phyloP scores from a whole-genome alignment of 2,888 invertebrate genomes.

The Seira sanloemensis region DNA sequence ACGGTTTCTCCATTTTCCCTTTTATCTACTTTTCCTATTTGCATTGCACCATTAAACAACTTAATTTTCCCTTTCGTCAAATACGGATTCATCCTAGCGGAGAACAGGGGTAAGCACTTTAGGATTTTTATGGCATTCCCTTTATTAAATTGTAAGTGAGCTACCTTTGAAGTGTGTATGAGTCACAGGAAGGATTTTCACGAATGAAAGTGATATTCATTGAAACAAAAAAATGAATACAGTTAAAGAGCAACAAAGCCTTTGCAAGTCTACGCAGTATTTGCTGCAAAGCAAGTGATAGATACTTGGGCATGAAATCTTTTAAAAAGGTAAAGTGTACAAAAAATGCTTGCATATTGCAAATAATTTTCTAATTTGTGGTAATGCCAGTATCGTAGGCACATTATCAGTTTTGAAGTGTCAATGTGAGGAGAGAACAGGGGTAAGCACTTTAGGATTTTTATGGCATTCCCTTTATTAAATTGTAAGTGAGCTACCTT shows the following conservation, averaged over 20 bases:
- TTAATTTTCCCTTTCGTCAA: not conserved
- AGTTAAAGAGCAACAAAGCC: not conserved
- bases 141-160: not conserved
- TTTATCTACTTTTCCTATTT: too few species aligned
- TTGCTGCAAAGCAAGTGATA: not conserved
- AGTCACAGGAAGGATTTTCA: not conserved
- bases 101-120: not conserved
- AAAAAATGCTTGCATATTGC: too few species aligned
- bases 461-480: not conserved
- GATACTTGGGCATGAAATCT: too few species aligned
- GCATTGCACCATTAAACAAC: not conserved
- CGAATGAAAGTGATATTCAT: not conserved
- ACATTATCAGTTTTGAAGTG: not conserved
- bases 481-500: not conserved
- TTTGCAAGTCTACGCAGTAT: not conserved
- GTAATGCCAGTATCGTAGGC: not conserved
- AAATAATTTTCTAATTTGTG: too few species aligned
- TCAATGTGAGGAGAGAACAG: not conserved
- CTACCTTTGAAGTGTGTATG: not conserved
- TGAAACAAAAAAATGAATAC: not conserved
- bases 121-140: not conserved
- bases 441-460: not conserved
- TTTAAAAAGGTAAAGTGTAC: too few species aligned
- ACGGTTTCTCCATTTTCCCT: constrained; percentile 20
- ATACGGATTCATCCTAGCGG: too few species aligned